These are phyloP conservation scores for Eriosoma lanigerum DNA, from an alignment of 1,140 invertebrate species.

Conservation along the genomic window DNA sequence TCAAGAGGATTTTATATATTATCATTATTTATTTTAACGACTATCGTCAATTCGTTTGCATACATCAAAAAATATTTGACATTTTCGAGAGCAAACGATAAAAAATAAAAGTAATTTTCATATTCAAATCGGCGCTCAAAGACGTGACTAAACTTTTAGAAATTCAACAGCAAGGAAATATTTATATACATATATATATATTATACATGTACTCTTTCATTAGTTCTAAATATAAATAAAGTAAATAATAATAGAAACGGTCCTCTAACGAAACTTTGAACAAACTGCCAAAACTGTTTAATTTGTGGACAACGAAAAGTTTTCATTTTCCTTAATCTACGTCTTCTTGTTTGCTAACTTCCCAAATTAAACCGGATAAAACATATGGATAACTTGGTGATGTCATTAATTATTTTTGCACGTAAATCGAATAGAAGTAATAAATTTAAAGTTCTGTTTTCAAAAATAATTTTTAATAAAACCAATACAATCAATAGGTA, in stretches of 20 bases:
- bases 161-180: neutral
- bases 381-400: constrained; percentile 38
- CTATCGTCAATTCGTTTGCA: neutral
- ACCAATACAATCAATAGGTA: too few relatives aligned
- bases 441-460: too few relatives aligned
- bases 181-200: constrained; percentile 3
- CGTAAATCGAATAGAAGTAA: neutral
- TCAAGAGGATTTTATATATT: too few relatives aligned
- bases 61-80: neutral
- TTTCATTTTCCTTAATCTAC: constrained; percentile 36
- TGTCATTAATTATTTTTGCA: constrained; percentile 33
- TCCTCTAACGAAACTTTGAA: constrained; percentile 13
- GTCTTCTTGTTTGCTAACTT: constrained; percentile 33
- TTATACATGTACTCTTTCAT: neutral
- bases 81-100: neutral
- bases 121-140: constrained; percentile 12
- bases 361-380: constrained; percentile 40
- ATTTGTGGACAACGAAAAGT: constrained; percentile 33
- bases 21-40: neutral
- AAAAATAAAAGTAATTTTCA: constrained; percentile 1
- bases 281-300: constrained; percentile 45
- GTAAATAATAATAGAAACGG: constrained; percentile 7
- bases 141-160: constrained; percentile 4
- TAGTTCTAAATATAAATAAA: constrained; percentile 23
- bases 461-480: too few relatives aligned